Conservation (phyloP, 2,113 vertebrate genomes). For the Lucifuga dentata region DNA sequence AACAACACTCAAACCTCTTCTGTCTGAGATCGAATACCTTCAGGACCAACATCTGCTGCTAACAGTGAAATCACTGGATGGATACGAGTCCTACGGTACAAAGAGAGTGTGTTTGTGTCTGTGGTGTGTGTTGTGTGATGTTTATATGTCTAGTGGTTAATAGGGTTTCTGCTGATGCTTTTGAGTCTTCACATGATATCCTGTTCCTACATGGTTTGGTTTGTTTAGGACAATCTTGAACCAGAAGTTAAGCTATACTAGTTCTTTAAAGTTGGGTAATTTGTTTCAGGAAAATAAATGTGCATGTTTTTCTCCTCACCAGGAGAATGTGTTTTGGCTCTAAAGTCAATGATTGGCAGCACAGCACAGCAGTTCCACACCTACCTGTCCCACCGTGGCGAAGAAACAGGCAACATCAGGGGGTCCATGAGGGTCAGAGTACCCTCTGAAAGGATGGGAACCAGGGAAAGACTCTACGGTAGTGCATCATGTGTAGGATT, state of each 20-base stretch:
- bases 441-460: constrained; percentile 92
- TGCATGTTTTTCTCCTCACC: constrained; percentile 15
- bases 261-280: too few species aligned
- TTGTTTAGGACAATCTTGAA: too few species aligned
- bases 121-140: neutral
- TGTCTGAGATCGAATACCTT: constrained; percentile 96
- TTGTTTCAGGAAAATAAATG: too few species aligned
- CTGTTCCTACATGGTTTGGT: too few species aligned
- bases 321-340: constrained; percentile 96
- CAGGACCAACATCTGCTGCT: constrained; percentile 97
- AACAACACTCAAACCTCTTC: constrained; percentile 95
- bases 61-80: constrained; percentile 95
- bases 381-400: constrained; percentile 93
- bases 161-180: too few species aligned
- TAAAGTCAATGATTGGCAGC: constrained; percentile 99
- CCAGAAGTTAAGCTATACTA: too few species aligned
- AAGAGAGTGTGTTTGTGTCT: neutral
- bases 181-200: too few species aligned
- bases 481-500: constrained; percentile 14
- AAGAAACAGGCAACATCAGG: constrained; percentile 96
- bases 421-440: constrained; percentile 97
- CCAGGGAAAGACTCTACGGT: constrained; percentile 95
- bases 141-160: too few species aligned
- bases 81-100: constrained; percentile 94
- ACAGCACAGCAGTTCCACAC: constrained; percentile 97